A percentile compares a stretch with the other conserved stretches of the same genome.
Conservation (phyloP, 2,113 vertebrate genomes). For the Plecturocebus donacophilus region DNA sequence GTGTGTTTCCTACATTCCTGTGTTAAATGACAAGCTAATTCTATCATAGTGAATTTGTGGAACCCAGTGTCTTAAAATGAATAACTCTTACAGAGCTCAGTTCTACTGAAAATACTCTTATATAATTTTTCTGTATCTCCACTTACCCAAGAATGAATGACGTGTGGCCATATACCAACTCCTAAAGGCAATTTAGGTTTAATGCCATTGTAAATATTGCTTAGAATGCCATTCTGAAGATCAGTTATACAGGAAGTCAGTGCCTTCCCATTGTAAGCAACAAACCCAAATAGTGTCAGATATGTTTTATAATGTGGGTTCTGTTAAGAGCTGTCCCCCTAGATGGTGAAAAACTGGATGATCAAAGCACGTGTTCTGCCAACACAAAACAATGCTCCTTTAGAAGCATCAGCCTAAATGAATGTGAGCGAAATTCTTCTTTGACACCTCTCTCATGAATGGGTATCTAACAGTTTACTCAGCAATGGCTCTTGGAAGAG, state of each 20-base stretch:
- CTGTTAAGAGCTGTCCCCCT: constrained; percentile 9
- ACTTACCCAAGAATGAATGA: constrained; percentile 37
- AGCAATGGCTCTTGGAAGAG: constrained; percentile 13
- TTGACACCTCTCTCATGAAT: constrained; percentile 55
- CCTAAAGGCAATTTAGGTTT: constrained; percentile 32
- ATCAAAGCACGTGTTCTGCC: constrained; percentile 33
- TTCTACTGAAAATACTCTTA: constrained; percentile 21
- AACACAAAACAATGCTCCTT: constrained; percentile 49
- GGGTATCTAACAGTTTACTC: constrained; percentile 42
- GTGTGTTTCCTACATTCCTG: background rate
- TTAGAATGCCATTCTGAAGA: constrained; percentile 56
- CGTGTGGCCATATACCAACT: background rate
- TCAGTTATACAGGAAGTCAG: constrained; percentile 16
- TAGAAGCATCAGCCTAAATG: background rate
- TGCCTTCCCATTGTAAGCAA: background rate
- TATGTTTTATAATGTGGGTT: constrained; percentile 16
- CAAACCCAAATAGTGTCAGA: constrained; percentile 34
- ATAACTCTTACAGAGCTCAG: constrained; percentile 18
- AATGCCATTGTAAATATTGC: constrained; percentile 38
- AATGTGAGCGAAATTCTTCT: constrained; percentile 33
- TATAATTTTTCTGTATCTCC: constrained; percentile 27
- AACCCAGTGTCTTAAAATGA: constrained; percentile 9
- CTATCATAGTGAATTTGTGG: background rate
- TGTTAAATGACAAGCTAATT: constrained; percentile 22
- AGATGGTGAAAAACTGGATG: constrained; percentile 7